phyloP scores from a whole-genome alignment of 2,888 invertebrate genomes.

The Rhingia campestris region DNA sequence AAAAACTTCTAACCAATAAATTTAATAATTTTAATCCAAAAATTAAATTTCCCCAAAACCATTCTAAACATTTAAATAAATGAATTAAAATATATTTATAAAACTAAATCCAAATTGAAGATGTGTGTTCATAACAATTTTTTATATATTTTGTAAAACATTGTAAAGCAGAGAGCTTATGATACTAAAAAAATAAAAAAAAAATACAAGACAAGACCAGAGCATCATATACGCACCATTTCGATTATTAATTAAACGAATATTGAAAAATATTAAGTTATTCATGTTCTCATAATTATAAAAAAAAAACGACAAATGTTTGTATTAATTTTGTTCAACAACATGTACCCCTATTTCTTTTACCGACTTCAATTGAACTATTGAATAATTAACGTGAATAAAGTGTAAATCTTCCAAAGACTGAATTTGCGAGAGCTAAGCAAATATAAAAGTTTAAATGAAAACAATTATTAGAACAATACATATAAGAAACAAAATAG shows the following conservation, averaged over 20 bases:
- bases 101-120: slow-evolving; percentile 24
- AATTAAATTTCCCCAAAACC: neutral
- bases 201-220: slow-evolving; percentile 22
- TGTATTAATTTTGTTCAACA: slow-evolving; percentile 2
- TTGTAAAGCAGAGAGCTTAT: neutral
- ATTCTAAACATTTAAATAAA: neutral
- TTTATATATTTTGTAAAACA: slow-evolving; percentile 54
- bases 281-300: neutral
- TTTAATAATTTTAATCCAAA: slow-evolving; percentile 11
- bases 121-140: slow-evolving; percentile 34
- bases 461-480: slow-evolving; percentile 62
- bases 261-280: neutral
- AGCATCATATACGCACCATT: slow-evolving; percentile 20
- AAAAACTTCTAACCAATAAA: neutral
- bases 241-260: neutral
- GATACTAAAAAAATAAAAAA: neutral
- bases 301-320: neutral
- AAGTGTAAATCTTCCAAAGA: slow-evolving; percentile 72
- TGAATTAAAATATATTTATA: slow-evolving; percentile 7
- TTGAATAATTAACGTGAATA: slow-evolving; percentile 46
- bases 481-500: slow-evolving; percentile 21
- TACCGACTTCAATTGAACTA: slow-evolving; percentile 30
- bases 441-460: slow-evolving; percentile 63
- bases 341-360: neutral
- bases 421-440: slow-evolving; percentile 70